These are phyloP conservation scores for Ctenopoma multispine DNA, from an alignment of 2,797 vertebrate genomes.

Conservation along the genomic window DNA sequence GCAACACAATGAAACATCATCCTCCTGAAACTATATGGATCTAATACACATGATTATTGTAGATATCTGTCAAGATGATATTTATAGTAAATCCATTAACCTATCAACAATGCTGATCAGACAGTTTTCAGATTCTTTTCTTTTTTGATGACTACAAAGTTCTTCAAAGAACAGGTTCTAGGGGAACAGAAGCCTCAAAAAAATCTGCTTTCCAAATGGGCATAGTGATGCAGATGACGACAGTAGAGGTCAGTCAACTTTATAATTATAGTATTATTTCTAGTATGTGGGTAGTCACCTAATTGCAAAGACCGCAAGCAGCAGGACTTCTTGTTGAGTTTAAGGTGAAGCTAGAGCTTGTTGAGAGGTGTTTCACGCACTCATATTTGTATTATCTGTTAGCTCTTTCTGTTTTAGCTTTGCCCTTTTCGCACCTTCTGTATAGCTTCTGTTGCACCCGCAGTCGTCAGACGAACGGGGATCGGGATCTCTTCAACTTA, in stretches of 20 bases:
- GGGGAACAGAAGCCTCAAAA: neutral
- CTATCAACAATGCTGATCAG: neutral
- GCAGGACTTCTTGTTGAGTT: neutral
- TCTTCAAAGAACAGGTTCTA: neutral
- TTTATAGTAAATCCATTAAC: neutral
- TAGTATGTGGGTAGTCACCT: constrained; percentile 5
- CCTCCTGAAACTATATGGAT: constrained; percentile 10
- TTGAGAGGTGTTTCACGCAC: neutral
- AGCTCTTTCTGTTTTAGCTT: neutral
- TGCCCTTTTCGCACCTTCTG: constrained; percentile 10
- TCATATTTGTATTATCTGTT: constrained; percentile 14
- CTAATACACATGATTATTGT: too few relatives aligned
- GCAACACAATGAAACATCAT: constrained; percentile 15
- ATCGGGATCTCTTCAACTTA: constrained; percentile 24
- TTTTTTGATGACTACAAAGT: neutral
- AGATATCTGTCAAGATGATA: neutral
- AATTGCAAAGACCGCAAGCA: neutral
- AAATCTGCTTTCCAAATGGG: constrained; percentile 5
- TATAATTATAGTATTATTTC: constrained; percentile 20
- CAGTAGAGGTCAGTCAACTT: constrained; percentile 14
- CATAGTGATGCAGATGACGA: constrained; percentile 5
- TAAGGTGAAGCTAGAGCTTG: neutral
- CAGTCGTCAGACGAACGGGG: constrained; percentile 35
- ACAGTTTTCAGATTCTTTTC: neutral
- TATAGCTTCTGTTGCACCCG: neutral